Evolutionary conservation across 2,888 invertebrate genomes (phyloP), one percentile per base, ranked within the genome.

Genomic region (Latrodectus hesperus): DNA sequence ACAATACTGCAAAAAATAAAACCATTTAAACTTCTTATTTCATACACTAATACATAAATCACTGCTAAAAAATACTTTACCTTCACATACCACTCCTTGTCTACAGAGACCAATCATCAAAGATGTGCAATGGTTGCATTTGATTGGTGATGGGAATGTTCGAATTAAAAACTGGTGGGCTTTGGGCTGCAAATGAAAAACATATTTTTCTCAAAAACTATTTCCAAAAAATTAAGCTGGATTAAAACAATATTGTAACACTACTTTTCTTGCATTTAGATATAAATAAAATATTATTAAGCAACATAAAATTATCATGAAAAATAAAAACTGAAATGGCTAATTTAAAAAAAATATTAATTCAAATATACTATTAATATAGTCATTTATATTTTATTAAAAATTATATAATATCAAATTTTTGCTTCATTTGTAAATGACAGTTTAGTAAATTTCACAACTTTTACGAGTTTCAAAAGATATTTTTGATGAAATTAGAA

Each of bases 51-150:
- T 38, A 38, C 6, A 38, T 6, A 38, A 38, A 38, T 38, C 6
- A 38, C 2, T 8, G 6, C 0, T 8, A 74, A 67, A 53, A 71
- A 22, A 14, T 38, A 49, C 51, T 26, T 70, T 72, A 89, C 88
- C 89, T 93, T 98, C 97, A 93, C 98, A 99, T 68, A 97, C 97
- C 91, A 97, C 97, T 89, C 98, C 99, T 92, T 99, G 99, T 0
- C 99, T 94, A 88, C 97, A 97, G 76, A 99, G 94, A 8, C 99
- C 99, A 90, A 98, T 96, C 96, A 99, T 97, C 64, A 99, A 94
- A 9, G 98, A 98, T 4, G 99, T 99, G 92, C 99, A 99, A 92
- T 98, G 97, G 92, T 96, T 97, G 92, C 99, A 99, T 93, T 99
- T 99, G 85, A 98, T 96, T 80, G 99, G 99, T 90, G 96, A 96